Percentiles rank a stretch among this genome's conserved stretches.
Conservation (phyloP, 2,113 vertebrate species). For the Sander lucioperca region DNA sequence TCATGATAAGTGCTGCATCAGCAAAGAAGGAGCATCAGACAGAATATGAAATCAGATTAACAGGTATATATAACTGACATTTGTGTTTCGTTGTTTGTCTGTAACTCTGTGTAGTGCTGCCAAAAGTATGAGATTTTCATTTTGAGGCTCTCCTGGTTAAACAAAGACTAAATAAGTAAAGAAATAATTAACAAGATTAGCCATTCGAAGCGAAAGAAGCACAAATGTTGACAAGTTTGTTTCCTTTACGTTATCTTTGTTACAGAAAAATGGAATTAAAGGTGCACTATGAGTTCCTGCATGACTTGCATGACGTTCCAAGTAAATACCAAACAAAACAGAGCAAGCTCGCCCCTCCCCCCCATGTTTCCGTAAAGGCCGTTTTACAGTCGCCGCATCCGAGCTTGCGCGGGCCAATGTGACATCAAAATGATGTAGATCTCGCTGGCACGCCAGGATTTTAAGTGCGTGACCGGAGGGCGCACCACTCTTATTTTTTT, state of each 20-base stretch:
- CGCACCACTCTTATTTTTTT: too few species aligned
- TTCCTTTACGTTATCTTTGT: neutral
- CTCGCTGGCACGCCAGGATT: too few species aligned
- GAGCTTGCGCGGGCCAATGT: too few species aligned
- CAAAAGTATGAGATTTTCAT: neutral
- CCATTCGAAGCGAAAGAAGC: neutral
- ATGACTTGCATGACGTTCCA: too few species aligned
- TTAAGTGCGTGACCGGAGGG: too few species aligned
- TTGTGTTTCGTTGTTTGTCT: neutral
- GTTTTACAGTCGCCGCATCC: too few species aligned
- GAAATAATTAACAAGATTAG: neutral
- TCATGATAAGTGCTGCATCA: constrained; percentile 9
- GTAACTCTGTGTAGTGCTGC: neutral
- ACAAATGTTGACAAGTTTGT: neutral
- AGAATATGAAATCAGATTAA: neutral
- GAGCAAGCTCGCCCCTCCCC: too few species aligned
- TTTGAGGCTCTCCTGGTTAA: neutral
- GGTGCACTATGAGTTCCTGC: too few species aligned
- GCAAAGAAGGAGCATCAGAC: constrained; percentile 3
- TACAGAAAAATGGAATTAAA: too few species aligned
- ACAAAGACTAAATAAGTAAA: neutral
- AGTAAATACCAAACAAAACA: too few species aligned
- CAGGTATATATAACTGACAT: neutral
- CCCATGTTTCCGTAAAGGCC: too few species aligned
- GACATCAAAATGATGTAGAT: too few species aligned